phyloP scores from a whole-genome alignment of 1,140 invertebrate species.

The Lethrus apterus region DNA sequence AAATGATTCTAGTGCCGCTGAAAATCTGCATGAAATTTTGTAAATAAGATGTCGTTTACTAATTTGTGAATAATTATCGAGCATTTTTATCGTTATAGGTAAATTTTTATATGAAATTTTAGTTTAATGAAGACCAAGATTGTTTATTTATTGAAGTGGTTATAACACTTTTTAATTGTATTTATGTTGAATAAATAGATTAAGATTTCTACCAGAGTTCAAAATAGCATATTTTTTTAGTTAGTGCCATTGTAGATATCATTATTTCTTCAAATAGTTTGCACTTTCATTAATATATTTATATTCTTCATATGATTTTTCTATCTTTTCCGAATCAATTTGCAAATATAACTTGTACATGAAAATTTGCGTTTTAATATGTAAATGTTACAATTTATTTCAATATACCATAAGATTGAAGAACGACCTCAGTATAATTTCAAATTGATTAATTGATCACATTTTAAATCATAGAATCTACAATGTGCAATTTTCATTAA shows the following conservation, averaged over 20 bases:
- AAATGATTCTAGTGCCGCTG: constrained; percentile 2
- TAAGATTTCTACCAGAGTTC: constrained; percentile 18
- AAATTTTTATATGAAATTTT: constrained; percentile 14
- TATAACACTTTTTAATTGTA: constrained; percentile 9
- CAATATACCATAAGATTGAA: too few relatives aligned
- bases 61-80: constrained; percentile 11
- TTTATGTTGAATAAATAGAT: constrained; percentile 13
- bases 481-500: too few relatives aligned
- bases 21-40: constrained; percentile 4
- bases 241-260: constrained; percentile 17
- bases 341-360: too few relatives aligned
- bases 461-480: too few relatives aligned
- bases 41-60: constrained; percentile 5
- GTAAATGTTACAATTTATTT: too few relatives aligned
- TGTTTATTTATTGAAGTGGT: constrained; percentile 14
- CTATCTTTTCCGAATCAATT: too few relatives aligned
- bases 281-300: too few relatives aligned
- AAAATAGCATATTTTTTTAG: constrained; percentile 14
- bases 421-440: too few relatives aligned
- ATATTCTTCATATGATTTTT: too few relatives aligned
- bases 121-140: constrained; percentile 11
- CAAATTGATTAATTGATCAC: too few relatives aligned
- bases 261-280: too few relatives aligned
- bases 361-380: too few relatives aligned
- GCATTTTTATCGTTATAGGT: constrained; percentile 16